Base-by-base conservation (phyloP, 2,888 invertebrate genomes). In the Lutraria lutraria region DNA sequence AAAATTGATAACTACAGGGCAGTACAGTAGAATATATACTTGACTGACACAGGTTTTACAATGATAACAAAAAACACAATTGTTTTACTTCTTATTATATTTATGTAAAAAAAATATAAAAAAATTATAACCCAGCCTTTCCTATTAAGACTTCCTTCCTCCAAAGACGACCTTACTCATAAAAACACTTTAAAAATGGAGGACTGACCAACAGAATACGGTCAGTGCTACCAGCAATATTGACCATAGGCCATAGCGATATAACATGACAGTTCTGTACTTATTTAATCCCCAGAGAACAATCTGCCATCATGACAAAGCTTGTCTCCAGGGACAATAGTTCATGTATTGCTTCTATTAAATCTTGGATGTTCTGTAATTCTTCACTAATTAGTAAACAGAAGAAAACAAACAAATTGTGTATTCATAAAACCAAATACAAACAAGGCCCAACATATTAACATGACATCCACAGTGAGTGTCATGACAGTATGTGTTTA, bases 321-420 rank as follows among this genome's bases (percentile, higher is more conserved):
- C 56, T 21, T 16, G 31, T 76, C 29, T 31, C 19, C 16, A 76
- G 76, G n/a, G 76, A 1, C 76, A 76, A 31, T 31, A 76, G 76
- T 6, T 76, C 34, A 76, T 31, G 19, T 31, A 31, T 31, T 76
- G 19, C 16, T 76, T 76, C 19, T 13, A 76, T 76, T 76, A 76
- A 76, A 76, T 12, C 34, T 31, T 34, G 76, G 76, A 76, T 76
- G 76, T 76, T 31, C 29, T 19, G 16, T 76, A 31, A 76, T 76
- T 76, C 31, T 19, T 31, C 34, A 31, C 19, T 76, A 76, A 76
- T 76, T 16, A 76, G 76, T 76, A 76, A 76, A 76, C 76, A 76
- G 10, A 76, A 31, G 16, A 76, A 76, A 13, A 31, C 19, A 76
- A 76, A 76, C 34, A 76, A 56, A 31, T 34, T 76, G 15, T 76